phyloP scores from a whole-genome alignment of 2,888 invertebrate genomes.

The Drosophila gaucha region DNA sequence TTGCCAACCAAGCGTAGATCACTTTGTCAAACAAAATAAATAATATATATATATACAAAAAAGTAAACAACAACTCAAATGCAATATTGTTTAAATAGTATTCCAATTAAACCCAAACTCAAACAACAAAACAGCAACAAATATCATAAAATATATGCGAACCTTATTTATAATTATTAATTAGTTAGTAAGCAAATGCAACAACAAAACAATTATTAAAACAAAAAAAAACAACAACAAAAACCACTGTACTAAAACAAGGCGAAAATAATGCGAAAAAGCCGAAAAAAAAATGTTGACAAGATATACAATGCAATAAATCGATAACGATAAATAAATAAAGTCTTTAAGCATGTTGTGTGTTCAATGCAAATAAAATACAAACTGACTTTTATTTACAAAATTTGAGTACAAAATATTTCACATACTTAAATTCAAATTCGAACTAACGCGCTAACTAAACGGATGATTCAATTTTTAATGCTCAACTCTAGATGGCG shows the following conservation, averaged over 20 bases:
- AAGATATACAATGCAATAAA: constrained; percentile 73
- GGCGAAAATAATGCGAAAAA: constrained; percentile 47
- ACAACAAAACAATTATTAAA: constrained; percentile 33
- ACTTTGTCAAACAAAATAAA: constrained; percentile 15
- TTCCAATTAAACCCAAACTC: constrained; percentile 43
- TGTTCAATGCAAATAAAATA: constrained; percentile 70
- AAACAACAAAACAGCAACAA: constrained; percentile 27
- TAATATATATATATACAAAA: background rate
- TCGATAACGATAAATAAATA: constrained; percentile 75
- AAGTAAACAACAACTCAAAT: constrained; percentile 7
- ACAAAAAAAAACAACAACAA: constrained; percentile 34
- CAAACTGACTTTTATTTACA: constrained; percentile 13
- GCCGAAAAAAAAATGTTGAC: constrained; percentile 47
- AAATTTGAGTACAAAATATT: too few species aligned
- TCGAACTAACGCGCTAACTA: background rate
- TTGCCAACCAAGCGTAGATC: constrained; percentile 63
- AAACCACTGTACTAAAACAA: constrained; percentile 42
- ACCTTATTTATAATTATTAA: constrained; percentile 68
- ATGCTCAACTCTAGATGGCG: constrained; percentile 37
- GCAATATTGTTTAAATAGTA: constrained; percentile 40
- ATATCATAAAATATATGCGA: constrained; percentile 51
- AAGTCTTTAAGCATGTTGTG: constrained; percentile 79
- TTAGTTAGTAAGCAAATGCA: constrained; percentile 68
- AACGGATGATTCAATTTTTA: too few species aligned
- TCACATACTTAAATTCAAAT: background rate